phyloP scores from a whole-genome alignment of 1,140 invertebrate species.

The Diprion similis region DNA sequence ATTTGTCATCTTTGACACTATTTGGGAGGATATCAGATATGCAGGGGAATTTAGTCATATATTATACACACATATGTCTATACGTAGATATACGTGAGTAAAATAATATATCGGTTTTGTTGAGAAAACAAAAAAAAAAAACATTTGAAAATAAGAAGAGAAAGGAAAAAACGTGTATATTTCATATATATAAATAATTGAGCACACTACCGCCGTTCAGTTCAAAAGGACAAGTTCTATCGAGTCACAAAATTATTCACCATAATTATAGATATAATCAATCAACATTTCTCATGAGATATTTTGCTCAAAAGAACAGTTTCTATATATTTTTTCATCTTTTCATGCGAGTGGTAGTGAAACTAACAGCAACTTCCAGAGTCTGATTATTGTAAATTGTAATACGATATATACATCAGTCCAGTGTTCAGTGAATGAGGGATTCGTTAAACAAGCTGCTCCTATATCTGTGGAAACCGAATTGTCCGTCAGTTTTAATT shows the following conservation, averaged over 20 bases:
- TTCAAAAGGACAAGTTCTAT: conserved; percentile 7
- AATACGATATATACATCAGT: conserved; percentile 1
- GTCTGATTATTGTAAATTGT: not conserved
- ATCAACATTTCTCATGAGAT: not conserved
- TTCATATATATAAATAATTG: conserved; percentile 4
- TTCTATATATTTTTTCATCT: not conserved
- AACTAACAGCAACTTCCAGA: conserved; percentile 5
- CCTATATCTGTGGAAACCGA: not conserved
- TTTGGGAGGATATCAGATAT: not conserved
- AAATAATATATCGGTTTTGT: too few species aligned
- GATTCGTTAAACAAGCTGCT: not conserved
- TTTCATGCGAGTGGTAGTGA: conserved; percentile 7
- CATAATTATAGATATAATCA: conserved; percentile 8
- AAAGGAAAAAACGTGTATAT: not conserved
- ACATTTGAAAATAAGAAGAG: not conserved
- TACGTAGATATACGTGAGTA: not conserved
- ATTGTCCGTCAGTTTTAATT: not conserved
- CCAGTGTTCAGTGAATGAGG: not conserved
- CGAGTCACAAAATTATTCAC: conserved; percentile 4
- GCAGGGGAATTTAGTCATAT: not conserved
- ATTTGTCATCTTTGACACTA: not conserved
- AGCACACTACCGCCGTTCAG: conserved; percentile 3
- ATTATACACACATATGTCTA: not conserved
- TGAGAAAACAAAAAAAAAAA: not conserved
- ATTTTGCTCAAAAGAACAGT: not conserved